Base-by-base conservation (phyloP, 1,140 invertebrate species). In the Drosophila lacertosa region DNA sequence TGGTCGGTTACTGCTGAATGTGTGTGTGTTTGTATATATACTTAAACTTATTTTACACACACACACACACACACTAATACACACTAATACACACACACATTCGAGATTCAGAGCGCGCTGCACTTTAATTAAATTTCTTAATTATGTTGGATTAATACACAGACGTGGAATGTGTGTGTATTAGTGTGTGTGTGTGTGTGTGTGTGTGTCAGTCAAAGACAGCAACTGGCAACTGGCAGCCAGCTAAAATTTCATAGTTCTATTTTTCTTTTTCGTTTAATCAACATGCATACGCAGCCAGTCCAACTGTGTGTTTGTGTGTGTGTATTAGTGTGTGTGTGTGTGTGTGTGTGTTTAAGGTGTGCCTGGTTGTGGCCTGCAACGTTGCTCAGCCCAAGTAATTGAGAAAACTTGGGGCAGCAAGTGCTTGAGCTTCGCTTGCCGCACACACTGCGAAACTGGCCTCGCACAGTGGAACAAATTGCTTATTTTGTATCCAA, bases 81-180 rank as follows among this genome's bases (percentile, higher is more conserved):
- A n/a, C n/a, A n/a, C n/a, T n/a, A n/a, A n/a, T n/a, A n/a, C n/a
- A n/a, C n/a, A n/a, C n/a, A n/a, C n/a, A 66, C 62, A 86, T 86
- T 86, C 70, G 62, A 77, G 74, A 86, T 86, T 86, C 81, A 74
- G 73, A 67, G 54, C 74, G 77, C 76, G 77, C 82, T 86, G 82
- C 82, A 86, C 82, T 86, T 86, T 86, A 86, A 86, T 86, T 86
- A 86, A 86, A 86, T 86, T 86, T 86, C 82, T 88, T 86, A 88
- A 86, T 86, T 86, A 86, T 86, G 82, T 88, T 88, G 82, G 82
- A 88, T 86, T 86, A 86, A 86, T 86, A 77, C 62, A 77, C 60
- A 74, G 69, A 77, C 58, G 20, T 6, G 42, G 2, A 3, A 42
- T 11, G 22, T 18, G 16, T 45, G 20, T 24, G 44, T 26, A n/a